Evolutionary conservation across 2,888 invertebrate species (phyloP).

Genomic region (Eugnorisma glareosa): DNA sequence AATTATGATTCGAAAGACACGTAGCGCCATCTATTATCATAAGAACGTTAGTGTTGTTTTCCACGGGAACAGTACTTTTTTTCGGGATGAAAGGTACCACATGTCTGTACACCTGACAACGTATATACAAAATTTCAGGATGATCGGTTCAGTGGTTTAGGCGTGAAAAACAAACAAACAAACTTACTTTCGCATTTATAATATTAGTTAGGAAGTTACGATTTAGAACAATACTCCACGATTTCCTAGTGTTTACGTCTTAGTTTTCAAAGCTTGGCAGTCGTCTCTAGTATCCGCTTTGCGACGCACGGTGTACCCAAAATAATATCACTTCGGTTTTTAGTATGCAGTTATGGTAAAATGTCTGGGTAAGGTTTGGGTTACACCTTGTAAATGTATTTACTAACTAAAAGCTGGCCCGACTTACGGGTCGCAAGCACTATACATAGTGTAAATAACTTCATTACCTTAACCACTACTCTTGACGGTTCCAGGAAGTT

Average conservation of each 20-base stretch:
- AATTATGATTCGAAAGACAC: no score
- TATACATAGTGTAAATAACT: not conserved
- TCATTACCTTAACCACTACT: not conserved
- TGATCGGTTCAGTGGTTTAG: no score
- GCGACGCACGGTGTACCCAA: slow-evolving; percentile 15
- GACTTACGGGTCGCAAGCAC: not conserved
- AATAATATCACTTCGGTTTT: slow-evolving; percentile 17
- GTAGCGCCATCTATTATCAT: no score
- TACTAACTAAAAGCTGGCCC: not conserved
- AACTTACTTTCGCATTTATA: no score
- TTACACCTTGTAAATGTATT: no score
- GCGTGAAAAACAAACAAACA: no score
- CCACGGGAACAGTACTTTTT: no score
- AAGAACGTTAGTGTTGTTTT: no score
- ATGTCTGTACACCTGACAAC: no score
- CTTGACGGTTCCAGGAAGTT: not conserved
- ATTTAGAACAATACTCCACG: not conserved
- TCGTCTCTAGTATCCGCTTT: slow-evolving; percentile 22
- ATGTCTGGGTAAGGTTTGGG: slow-evolving; percentile 15
- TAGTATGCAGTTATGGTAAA: slow-evolving; percentile 17
- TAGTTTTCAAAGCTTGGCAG: slow-evolving; percentile 47
- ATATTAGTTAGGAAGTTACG: no score
- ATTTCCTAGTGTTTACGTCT: slow-evolving; percentile 7
- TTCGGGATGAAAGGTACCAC: no score
- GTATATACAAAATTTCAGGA: no score